phyloP scores from a whole-genome alignment of 2,888 invertebrate species.

The Drosophila anceps region DNA sequence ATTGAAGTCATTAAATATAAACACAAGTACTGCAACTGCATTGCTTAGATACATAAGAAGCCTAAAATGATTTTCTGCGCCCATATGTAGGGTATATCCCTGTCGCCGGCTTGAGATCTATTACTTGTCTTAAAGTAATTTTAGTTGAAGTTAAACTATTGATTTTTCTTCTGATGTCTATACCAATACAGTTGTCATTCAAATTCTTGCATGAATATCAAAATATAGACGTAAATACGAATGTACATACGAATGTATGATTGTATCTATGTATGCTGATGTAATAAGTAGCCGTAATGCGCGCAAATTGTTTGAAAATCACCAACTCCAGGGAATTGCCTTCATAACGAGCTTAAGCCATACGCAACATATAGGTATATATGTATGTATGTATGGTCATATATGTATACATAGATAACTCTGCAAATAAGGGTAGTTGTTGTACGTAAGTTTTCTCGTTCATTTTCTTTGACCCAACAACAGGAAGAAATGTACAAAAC shows the following conservation, averaged over 20 bases:
- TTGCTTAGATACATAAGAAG: too few relatives aligned
- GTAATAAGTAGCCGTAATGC: slow-evolving; percentile 50
- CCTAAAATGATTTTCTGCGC: too few relatives aligned
- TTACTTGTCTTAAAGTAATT: too few relatives aligned
- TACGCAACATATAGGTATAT: slow-evolving; percentile 12
- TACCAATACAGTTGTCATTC: neutral
- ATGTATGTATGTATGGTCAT: too few relatives aligned
- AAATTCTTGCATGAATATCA: neutral
- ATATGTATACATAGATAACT: slow-evolving; percentile 16
- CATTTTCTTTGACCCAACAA: slow-evolving; percentile 44
- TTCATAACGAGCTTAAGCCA: slow-evolving; percentile 50
- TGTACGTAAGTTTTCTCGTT: slow-evolving; percentile 33
- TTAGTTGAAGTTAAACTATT: too few relatives aligned
- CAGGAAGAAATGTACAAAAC: slow-evolving; percentile 33
- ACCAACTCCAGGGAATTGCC: slow-evolving; percentile 58
- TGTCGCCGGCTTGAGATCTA: too few relatives aligned
- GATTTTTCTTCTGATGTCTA: neutral
- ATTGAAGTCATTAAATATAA: too few relatives aligned
- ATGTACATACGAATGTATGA: neutral
- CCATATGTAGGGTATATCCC: too few relatives aligned
- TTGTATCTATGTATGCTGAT: slow-evolving; percentile 1
- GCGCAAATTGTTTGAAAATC: slow-evolving; percentile 75
- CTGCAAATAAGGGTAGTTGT: slow-evolving; percentile 51
- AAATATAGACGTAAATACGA: neutral
- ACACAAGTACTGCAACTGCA: too few relatives aligned